Evolutionary conservation across 2,888 invertebrate species (phyloP).

Genomic region (Elaeidobius kamerunicus): DNA sequence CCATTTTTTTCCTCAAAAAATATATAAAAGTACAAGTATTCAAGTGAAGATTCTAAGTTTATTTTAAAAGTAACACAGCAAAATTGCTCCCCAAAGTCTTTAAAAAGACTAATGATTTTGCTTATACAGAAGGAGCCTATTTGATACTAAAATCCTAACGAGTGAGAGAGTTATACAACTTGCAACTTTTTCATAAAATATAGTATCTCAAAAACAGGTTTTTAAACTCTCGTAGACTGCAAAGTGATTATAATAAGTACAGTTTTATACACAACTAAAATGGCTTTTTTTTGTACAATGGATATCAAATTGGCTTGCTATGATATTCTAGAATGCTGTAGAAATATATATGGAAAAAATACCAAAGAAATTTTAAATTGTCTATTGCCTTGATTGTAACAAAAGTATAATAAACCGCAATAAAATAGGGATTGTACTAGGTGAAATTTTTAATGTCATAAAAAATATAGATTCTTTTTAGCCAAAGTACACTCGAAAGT

Average conservation of each 20-base stretch:
- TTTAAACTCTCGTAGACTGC: constrained; percentile 5
- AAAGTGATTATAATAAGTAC: not conserved
- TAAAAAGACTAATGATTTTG: constrained; percentile 4
- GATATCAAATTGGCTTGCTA: no score
- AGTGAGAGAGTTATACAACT: constrained; percentile 6
- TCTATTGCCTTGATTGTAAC: no score
- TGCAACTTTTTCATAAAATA: constrained; percentile 4
- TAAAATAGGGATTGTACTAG: no score
- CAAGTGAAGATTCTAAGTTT: constrained; percentile 5
- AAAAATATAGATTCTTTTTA: no score
- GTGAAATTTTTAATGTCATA: no score
- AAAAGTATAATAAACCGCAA: no score
- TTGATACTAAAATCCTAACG: constrained; percentile 18
- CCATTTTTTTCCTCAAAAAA: constrained; percentile 5
- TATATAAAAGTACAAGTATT: constrained; percentile 13
- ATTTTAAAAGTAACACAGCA: constrained; percentile 9
- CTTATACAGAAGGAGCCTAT: constrained; percentile 4
- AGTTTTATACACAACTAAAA: not conserved
- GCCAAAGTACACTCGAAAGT: no score
- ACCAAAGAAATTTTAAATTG: no score
- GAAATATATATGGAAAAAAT: no score
- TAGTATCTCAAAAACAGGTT: not conserved
- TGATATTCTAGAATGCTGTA: no score
- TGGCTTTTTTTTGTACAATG: not conserved
- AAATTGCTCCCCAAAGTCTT: constrained; percentile 19